A percentile compares a stretch with the other conserved stretches of the same genome.
phyloP scores from a whole-genome alignment of 1,140 invertebrate genomes.

The Telenomus remus region DNA sequence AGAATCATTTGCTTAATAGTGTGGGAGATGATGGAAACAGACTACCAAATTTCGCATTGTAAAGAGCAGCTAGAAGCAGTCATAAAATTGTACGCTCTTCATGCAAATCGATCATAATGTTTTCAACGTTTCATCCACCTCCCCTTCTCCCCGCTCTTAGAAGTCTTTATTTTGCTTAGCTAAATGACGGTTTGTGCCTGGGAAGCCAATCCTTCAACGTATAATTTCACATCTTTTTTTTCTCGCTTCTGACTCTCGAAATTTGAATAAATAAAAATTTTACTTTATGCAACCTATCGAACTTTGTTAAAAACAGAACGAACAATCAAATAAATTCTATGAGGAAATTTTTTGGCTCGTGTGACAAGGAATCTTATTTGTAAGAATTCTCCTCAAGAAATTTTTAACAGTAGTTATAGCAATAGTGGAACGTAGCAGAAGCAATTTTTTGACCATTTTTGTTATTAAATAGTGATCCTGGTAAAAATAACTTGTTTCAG shows the following conservation, averaged over 20 bases:
- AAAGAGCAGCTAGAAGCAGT: constrained; percentile 60
- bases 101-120: constrained; percentile 69
- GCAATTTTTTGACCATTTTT: too few relatives aligned
- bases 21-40: constrained; percentile 46
- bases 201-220: background rate
- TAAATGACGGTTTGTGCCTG: background rate
- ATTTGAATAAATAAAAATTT: constrained; percentile 1
- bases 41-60: constrained; percentile 54
- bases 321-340: too few relatives aligned
- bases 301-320: too few relatives aligned
- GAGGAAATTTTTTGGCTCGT: too few relatives aligned
- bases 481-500: too few relatives aligned
- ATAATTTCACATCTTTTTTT: background rate
- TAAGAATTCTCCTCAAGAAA: too few relatives aligned
- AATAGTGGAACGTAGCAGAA: too few relatives aligned
- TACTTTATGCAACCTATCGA: background rate
- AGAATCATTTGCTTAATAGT: constrained; percentile 48
- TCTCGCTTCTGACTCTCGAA: background rate
- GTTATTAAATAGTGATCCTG: too few relatives aligned
- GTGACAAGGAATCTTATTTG: too few relatives aligned
- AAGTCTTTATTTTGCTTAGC: constrained; percentile 5
- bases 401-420: too few relatives aligned
- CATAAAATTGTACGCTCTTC: constrained; percentile 67
- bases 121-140: constrained; percentile 36
- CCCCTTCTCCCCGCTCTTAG: background rate